Evolutionary conservation across 2,888 invertebrate genomes (phyloP).

Genomic region (Biston stratarius): DNA sequence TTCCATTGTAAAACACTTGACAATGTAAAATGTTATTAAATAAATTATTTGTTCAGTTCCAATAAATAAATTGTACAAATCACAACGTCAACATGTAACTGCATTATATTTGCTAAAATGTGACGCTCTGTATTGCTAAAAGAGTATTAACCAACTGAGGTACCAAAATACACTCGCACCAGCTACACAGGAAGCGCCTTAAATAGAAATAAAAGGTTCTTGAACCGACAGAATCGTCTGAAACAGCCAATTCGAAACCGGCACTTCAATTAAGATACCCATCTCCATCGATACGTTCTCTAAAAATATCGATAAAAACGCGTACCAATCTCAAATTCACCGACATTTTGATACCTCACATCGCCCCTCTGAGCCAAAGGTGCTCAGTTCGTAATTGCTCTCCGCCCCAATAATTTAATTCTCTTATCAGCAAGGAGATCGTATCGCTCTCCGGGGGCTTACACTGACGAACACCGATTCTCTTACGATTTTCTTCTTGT

Average conservation of each 20-base stretch:
- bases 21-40: no score
- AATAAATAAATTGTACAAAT: no score
- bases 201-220: neutral
- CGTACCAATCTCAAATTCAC: constrained; percentile 25
- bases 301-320: constrained; percentile 31
- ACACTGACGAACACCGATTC: constrained; percentile 52
- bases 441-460: constrained; percentile 61
- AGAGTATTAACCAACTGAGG: no score
- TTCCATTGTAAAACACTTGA: no score
- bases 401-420: constrained; percentile 72
- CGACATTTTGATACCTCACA: constrained; percentile 35
- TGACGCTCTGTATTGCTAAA: no score
- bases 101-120: no score
- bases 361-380: constrained; percentile 32
- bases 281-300: constrained; percentile 16
- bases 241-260: constrained; percentile 9
- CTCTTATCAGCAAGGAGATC: constrained; percentile 68
- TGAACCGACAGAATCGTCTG: constrained; percentile 5
- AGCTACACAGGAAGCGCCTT: no score
- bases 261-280: constrained; percentile 24
- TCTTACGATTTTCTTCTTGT: constrained; percentile 49
- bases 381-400: constrained; percentile 62
- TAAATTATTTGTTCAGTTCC: no score
- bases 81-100: no score
- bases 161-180: no score